A percentile compares a stretch with the other conserved stretches of the same genome.
Evolutionary conservation across 2,888 invertebrate species (phyloP).

Genomic region (Apotomis betuletana): DNA sequence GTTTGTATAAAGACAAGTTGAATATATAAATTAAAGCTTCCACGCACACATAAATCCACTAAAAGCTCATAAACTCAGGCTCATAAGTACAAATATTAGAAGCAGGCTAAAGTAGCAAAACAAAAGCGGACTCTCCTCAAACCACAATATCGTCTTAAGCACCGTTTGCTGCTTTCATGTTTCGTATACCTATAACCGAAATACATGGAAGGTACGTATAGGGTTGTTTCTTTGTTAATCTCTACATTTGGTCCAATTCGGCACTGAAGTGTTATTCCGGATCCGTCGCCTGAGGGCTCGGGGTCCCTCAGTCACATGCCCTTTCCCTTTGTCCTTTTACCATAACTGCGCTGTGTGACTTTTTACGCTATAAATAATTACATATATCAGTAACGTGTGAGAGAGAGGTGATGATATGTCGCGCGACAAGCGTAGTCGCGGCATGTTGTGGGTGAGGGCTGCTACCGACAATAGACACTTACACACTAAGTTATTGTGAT

Average conservation of each 20-base stretch:
- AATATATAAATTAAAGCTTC: no score
- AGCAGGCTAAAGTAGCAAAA: neutral
- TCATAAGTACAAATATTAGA: neutral
- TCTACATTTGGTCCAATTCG: conserved; percentile 10
- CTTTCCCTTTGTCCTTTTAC: neutral
- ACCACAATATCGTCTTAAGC: neutral
- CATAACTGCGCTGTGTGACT: no score
- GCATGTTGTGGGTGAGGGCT: neutral
- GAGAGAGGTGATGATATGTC: no score
- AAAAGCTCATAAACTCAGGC: neutral
- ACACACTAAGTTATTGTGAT: neutral
- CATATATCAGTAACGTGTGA: no score
- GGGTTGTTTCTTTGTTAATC: neutral
- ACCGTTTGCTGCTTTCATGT: neutral
- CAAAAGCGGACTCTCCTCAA: neutral
- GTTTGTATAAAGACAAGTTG: no score
- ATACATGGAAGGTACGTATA: conserved; percentile 1
- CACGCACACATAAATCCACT: neutral
- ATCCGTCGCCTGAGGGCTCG: conserved; percentile 25
- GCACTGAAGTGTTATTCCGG: conserved; percentile 25
- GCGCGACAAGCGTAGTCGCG: no score
- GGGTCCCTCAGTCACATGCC: conserved; percentile 12
- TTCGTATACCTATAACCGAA: neutral
- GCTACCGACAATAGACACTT: conserved; percentile 14
- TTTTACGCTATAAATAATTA: no score